Base-by-base conservation (phyloP, 2,888 invertebrate species). In the Dicyrtoma fusca region DNA sequence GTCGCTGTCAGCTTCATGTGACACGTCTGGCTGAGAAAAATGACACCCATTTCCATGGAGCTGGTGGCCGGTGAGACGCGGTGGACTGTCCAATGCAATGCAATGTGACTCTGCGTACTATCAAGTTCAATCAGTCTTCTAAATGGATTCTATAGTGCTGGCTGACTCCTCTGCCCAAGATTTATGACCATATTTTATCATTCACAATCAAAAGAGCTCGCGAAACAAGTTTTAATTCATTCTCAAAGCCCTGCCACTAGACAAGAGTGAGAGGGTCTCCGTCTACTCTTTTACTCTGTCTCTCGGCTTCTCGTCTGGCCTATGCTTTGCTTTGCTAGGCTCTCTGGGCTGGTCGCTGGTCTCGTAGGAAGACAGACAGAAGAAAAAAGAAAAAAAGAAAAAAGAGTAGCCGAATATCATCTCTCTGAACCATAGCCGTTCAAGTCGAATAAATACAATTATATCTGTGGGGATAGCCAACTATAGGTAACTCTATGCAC, bases 211-310 rank as follows among this genome's bases (percentile, higher is more conserved):
- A 70, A 70, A 70, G 70, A 70, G 70, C 70, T 70, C 70, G 70
- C 70, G 47, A 70, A 70, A 70, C 70, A 62, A 70, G 70, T 70
- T 70, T 68, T 70, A 70, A 70, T 70, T 70, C 70, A 70, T 62
- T 70, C 34, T 65, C 62, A 17, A 53, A 17, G 13, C 59, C 25
- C 34, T 34, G 34, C 34, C 34, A 34, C 4, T 34, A n/a, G n/a
- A 8, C 34, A 8, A 34, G 34, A 5, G 34, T 34, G 34, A 34
- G 34, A 34, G 8, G 34, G 34, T 34, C 34, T 34, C 34, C n/a
- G n/a, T n/a, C n/a, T n/a, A n/a, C n/a, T n/a, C n/a, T n/a, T n/a
- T n/a, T n/a, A n/a, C n/a, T 34, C 34, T 34, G 34, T 34, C 34
- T 34, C 34, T 34, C 34, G 8, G 3, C 34, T 34, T 34, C 34